Evolutionary conservation across 2,888 invertebrate species (phyloP).

Genomic region (Ptilodon capucinus): DNA sequence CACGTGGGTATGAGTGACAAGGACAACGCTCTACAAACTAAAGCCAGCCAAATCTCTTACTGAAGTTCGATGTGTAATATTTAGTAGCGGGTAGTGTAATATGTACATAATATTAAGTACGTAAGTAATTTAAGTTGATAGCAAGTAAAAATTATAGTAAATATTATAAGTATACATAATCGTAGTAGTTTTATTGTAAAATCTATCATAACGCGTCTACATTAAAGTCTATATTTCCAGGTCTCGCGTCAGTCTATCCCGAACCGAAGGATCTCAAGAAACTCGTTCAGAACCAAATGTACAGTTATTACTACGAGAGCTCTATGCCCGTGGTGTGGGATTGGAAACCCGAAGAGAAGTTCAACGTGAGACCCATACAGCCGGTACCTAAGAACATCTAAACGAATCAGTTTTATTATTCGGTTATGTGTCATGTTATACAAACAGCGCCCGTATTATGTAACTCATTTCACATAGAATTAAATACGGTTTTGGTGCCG

Average conservation of each 20-base stretch:
- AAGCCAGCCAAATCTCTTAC: no score
- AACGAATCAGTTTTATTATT: conserved; percentile 38
- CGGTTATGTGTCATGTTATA: conserved; percentile 20
- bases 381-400: conserved; percentile 77
- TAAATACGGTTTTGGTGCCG: no score
- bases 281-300: conserved; percentile 89
- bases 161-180: background rate
- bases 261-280: conserved; percentile 89
- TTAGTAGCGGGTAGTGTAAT: no score
- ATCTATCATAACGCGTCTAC: background rate
- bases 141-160: no score
- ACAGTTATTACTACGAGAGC: conserved; percentile 89
- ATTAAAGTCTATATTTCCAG: conserved; percentile 58
- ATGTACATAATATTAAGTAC: no score
- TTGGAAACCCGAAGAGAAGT: conserved; percentile 81
- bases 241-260: conserved; percentile 92
- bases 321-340: conserved; percentile 88
- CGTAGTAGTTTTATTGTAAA: no score
- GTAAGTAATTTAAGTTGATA: no score
- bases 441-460: background rate
- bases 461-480: no score
- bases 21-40: no score
- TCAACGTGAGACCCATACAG: conserved; percentile 69
- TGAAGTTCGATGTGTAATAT: no score
- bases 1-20: no score